Percentiles rank a stretch among this genome's conserved stretches.
These are phyloP conservation scores for Pilophorus perplexus DNA, from an alignment of 2,888 invertebrate genomes.

Conservation along the genomic window DNA sequence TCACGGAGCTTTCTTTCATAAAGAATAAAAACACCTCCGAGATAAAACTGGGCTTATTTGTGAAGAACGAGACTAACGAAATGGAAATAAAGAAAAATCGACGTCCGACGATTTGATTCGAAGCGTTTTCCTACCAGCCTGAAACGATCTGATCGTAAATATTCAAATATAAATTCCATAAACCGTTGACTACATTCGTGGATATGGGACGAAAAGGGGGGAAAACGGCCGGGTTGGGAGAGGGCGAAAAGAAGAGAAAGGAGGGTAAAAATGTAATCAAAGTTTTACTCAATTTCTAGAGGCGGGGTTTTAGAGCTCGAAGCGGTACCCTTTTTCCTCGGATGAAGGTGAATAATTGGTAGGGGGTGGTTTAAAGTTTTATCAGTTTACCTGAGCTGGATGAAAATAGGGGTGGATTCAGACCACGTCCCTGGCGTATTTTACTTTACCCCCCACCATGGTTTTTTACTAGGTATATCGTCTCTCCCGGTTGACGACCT, in stretches of 20 bases:
- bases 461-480: not conserved
- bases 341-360: slow-evolving; percentile 39
- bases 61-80: no score
- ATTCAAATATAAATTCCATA: slow-evolving; percentile 11
- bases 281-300: slow-evolving; percentile 30
- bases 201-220: not conserved
- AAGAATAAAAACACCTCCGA: no score
- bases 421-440: slow-evolving; percentile 23
- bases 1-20: no score
- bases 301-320: slow-evolving; percentile 11
- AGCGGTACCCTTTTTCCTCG: slow-evolving; percentile 11
- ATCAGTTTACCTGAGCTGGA: slow-evolving; percentile 30
- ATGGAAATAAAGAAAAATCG: not conserved
- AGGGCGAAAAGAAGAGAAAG: not conserved
- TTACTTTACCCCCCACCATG: slow-evolving; percentile 7
- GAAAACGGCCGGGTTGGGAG: no score
- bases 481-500: no score
- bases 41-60: no score
- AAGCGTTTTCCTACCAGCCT: no score
- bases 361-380: slow-evolving; percentile 34
- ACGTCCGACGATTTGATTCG: not conserved
- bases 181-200: not conserved
- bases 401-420: slow-evolving; percentile 27
- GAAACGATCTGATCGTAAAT: slow-evolving; percentile 18
- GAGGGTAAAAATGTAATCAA: slow-evolving; percentile 25